Evolutionary conservation across 2,888 invertebrate species (phyloP), one percentile per base, ranked within the genome.

Genomic region (Acanthoscelides obtectus): DNA sequence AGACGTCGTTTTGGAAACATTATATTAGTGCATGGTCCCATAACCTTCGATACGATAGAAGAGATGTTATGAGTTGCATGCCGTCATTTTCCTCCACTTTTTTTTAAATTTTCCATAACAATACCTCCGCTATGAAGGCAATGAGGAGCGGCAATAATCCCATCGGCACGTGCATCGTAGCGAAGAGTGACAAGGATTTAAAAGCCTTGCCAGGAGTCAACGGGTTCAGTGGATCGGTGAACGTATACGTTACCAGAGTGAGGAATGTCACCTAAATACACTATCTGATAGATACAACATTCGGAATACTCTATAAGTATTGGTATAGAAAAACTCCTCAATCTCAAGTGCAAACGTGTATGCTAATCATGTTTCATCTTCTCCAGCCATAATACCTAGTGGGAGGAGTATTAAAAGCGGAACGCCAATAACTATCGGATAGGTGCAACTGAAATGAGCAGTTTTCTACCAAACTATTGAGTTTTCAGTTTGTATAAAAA

Each of bases 111-210:
- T n/a, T n/a, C n/a, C n/a, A 72, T 20, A 65, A n/a, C n/a, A n/a
- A 88, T 91, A 94, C 94, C 93, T 94, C 93, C 75, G 93, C 89
- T 77, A 88, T 87, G 81, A 89, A 91, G 78, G 93, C 92, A 82
- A 92, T 87, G 85, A 93, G 87, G 88, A 93, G 88, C 67, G 94
- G 94, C 80, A 96, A 88, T 84, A 95, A 89, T 79, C 92, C 91
- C 86, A 97, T 88, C 73, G 97, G 96, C 86, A 96, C 89, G 83
- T 95, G 90, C 84, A 97, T 91, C 79, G 94, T 91, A 86, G 93
- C 94, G 88, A 97, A 97, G 79, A 97, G 88, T 64, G 95, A 89
- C 81, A 97, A 88, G 77, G 95, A 92, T 71, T 97, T 96, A 87
- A 97, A 96, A 74, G 94, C 93, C 84, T 90, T 93, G 84, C 92